phyloP scores from a whole-genome alignment of 2,888 invertebrate genomes.

The Branchellion lobata region DNA sequence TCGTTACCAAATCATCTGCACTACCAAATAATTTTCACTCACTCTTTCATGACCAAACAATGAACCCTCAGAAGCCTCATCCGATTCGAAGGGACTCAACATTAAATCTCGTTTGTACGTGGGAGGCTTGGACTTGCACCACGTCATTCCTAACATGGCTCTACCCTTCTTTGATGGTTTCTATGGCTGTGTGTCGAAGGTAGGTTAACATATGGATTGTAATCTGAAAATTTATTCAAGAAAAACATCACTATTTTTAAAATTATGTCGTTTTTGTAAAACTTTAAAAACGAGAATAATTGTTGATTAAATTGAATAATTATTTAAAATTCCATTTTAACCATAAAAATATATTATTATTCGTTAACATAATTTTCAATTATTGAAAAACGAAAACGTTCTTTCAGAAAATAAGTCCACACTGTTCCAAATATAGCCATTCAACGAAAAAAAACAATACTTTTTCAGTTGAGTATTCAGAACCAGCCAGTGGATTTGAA shows the following conservation, averaged over 20 bases:
- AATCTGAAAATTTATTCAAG: too few species aligned
- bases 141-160: background rate
- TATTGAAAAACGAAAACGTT: too few species aligned
- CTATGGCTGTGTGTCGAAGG: constrained; percentile 9
- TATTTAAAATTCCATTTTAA: background rate
- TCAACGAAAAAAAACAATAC: too few species aligned
- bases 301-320: background rate
- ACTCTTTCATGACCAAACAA: too few species aligned
- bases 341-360: background rate
- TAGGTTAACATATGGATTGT: too few species aligned
- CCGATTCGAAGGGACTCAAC: background rate
- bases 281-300: background rate
- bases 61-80: background rate
- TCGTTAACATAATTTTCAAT: too few species aligned
- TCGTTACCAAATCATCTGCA: too few species aligned
- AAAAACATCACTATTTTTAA: too few species aligned
- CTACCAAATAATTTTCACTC: too few species aligned
- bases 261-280: too few species aligned
- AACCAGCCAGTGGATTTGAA: background rate
- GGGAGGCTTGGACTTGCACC: background rate
- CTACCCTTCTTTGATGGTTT: background rate
- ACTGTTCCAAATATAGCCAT: too few species aligned
- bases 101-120: background rate
- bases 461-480: background rate
- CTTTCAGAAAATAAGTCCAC: too few species aligned